Conservation (phyloP, 2,113 vertebrate species). For the Cyanistes caeruleus region DNA sequence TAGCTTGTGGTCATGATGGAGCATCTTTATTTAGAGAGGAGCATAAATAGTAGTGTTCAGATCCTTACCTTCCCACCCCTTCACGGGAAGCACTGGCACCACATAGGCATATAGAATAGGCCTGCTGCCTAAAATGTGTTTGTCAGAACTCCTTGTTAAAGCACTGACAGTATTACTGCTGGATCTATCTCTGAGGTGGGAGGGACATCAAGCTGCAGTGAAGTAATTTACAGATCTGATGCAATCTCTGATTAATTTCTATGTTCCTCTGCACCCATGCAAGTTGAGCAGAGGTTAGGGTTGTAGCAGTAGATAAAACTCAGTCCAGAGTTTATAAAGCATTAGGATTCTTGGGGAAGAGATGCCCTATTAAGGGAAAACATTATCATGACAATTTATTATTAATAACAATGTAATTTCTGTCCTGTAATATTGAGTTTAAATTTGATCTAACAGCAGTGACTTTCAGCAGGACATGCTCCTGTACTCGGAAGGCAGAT, state of each 20-base stretch:
- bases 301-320: not conserved
- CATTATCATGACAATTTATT: conserved; percentile 21
- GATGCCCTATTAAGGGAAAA: conserved; percentile 16
- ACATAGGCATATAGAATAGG: not conserved
- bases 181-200: not conserved
- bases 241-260: not conserved
- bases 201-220: not conserved
- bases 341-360: not conserved
- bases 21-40: conserved; percentile 8
- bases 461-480: not conserved
- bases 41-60: not conserved
- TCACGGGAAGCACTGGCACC: not conserved
- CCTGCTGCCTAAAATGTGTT: not conserved
- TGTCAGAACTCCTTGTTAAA: not conserved
- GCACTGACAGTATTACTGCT: not conserved
- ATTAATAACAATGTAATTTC: conserved; percentile 42
- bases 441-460: conserved; percentile 13
- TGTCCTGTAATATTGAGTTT: conserved; percentile 8
- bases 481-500: conserved; percentile 21
- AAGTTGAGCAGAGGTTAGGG: not conserved
- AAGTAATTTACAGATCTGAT: not conserved
- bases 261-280: not conserved
- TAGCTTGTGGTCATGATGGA: not conserved
- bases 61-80: not conserved
- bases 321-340: not conserved